Conservation (phyloP, 2,113 vertebrate genomes). For the Mobula hypostoma region DNA sequence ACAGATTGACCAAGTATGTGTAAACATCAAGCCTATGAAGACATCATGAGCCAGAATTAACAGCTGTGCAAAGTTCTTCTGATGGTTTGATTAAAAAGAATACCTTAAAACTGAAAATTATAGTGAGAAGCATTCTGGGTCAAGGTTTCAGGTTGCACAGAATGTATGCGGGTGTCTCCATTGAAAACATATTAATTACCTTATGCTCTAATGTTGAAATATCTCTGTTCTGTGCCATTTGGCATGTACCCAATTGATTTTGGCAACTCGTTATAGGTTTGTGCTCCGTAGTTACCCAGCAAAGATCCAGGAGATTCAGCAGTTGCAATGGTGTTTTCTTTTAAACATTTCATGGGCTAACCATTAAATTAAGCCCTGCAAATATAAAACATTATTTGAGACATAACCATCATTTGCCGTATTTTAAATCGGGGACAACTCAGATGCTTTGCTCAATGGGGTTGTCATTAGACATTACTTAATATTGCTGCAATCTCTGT, state of each 20-base stretch:
- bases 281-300: background rate
- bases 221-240: constrained; percentile 26
- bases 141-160: background rate
- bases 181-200: constrained; percentile 24
- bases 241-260: constrained; percentile 17
- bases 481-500: background rate
- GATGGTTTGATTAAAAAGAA: background rate
- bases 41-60: background rate
- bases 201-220: constrained; percentile 27
- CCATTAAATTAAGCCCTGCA: background rate
- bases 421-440: background rate
- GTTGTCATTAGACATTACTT: background rate
- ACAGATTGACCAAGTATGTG: background rate
- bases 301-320: background rate
- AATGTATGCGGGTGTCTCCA: constrained; percentile 4
- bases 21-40: background rate
- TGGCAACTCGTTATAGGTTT: background rate
- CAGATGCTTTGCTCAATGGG: background rate
- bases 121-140: background rate
- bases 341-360: background rate
- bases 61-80: background rate
- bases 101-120: background rate
- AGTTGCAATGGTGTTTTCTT: background rate
- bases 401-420: background rate
- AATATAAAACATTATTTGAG: background rate